Percentiles rank a stretch among this genome's conserved stretches.
Evolutionary conservation across 1,140 invertebrate species (phyloP).

Genomic region (Lasaia peninsularis): DNA sequence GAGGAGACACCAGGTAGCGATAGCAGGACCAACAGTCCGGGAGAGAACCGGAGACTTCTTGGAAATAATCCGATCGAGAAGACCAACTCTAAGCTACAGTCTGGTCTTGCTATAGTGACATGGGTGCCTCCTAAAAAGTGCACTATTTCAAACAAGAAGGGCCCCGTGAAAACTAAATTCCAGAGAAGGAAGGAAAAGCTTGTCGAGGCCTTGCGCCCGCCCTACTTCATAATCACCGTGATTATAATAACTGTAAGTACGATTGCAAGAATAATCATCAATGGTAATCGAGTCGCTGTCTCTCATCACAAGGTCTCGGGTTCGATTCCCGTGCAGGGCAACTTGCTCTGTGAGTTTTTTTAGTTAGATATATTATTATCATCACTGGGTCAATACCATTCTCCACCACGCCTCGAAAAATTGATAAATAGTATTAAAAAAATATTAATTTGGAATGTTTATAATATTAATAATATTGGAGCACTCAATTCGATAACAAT

Average conservation of each 20-base stretch:
- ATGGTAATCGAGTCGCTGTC: no score
- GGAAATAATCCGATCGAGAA: constrained; percentile 25
- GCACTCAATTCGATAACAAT: no score
- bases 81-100: constrained; percentile 38
- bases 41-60: constrained; percentile 48
- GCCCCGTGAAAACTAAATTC: constrained; percentile 43
- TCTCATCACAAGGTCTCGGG: no score
- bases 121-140: constrained; percentile 23
- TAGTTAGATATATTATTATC: no score
- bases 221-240: constrained; percentile 61
- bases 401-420: no score
- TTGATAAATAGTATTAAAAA: no score
- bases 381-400: no score
- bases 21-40: constrained; percentile 46
- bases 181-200: constrained; percentile 55
- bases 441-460: no score
- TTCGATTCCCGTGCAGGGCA: no score
- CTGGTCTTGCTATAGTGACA: constrained; percentile 47
- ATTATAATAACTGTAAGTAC: constrained; percentile 56
- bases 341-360: no score
- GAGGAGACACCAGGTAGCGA: constrained; percentile 38
- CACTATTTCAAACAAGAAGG: constrained; percentile 27
- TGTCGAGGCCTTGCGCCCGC: constrained; percentile 43
- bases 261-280: background rate
- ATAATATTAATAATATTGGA: no score